Evolutionary conservation across 2,888 invertebrate genomes (phyloP).

Genomic region (Erebia aethiops): DNA sequence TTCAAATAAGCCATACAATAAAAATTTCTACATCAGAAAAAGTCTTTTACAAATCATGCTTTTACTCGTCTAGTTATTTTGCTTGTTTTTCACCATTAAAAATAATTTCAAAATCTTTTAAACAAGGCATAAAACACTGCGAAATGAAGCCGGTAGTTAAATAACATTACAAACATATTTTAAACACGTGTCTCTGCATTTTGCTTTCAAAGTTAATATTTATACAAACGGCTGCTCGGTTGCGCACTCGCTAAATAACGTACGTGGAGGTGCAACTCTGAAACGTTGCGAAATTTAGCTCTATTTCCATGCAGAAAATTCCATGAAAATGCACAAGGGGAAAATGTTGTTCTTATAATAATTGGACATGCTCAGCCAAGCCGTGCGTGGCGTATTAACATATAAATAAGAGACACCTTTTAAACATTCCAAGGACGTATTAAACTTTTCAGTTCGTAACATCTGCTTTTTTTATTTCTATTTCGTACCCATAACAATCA

Average conservation of each 20-base stretch:
- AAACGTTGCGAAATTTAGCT: conserved; percentile 64
- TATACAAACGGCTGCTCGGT: conserved; percentile 50
- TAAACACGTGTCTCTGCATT: conserved; percentile 38
- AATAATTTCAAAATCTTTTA: conserved; percentile 3
- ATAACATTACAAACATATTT: conserved; percentile 38
- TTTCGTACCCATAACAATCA: too few relatives aligned
- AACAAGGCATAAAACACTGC: conserved; percentile 11
- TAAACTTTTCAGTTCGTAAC: background rate
- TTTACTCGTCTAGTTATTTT: background rate
- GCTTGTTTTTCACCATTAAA: background rate
- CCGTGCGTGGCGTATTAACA: conserved; percentile 77
- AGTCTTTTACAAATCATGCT: too few relatives aligned
- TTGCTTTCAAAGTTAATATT: conserved; percentile 56
- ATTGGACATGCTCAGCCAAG: conserved; percentile 77
- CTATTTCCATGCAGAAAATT: conserved; percentile 61
- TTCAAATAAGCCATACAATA: too few relatives aligned
- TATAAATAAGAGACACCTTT: conserved; percentile 76
- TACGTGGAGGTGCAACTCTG: conserved; percentile 49
- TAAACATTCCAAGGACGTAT: conserved; percentile 60
- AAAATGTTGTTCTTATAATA: conserved; percentile 78
- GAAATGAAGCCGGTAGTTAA: conserved; percentile 36
- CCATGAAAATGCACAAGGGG: conserved; percentile 73
- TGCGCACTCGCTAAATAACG: conserved; percentile 52
- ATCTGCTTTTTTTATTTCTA: background rate
- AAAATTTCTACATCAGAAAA: too few relatives aligned